phyloP scores from a whole-genome alignment of 1,140 invertebrate genomes.

The Conopomorpha cramerella region DNA sequence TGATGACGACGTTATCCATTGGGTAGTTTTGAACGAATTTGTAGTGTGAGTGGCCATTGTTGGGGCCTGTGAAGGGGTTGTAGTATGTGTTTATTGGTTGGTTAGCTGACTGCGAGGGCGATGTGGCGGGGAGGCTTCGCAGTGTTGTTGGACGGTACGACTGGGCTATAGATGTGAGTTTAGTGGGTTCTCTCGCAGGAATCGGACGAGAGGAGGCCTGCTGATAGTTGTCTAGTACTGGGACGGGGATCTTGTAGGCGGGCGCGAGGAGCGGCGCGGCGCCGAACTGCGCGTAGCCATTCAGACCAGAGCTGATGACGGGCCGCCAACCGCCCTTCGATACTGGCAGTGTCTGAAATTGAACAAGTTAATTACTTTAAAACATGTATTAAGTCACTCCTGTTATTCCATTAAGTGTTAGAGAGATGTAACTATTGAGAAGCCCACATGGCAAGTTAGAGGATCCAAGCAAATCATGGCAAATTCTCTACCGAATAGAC shows the following conservation, averaged over 20 bases:
- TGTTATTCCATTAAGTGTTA: too few species aligned
- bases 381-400: too few species aligned
- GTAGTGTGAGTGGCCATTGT: conserved; percentile 30
- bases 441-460: neutral
- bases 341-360: conserved; percentile 35
- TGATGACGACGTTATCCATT: conserved; percentile 23
- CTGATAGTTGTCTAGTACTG: conserved; percentile 25
- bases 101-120: conserved; percentile 17
- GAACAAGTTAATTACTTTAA: too few species aligned
- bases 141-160: conserved; percentile 45
- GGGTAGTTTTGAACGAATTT: conserved; percentile 44
- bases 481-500: neutral
- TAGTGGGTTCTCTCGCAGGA: conserved; percentile 36
- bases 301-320: conserved; percentile 36
- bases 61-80: conserved; percentile 41
- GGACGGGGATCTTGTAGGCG: conserved; percentile 27
- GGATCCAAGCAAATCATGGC: neutral
- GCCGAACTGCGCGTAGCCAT: conserved; percentile 26
- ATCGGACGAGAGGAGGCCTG: conserved; percentile 44
- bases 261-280: conserved; percentile 31
- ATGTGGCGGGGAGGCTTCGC: conserved; percentile 22
- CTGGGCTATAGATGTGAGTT: conserved; percentile 50
- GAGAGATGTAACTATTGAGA: too few species aligned
- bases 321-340: conserved; percentile 56
- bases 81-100: conserved; percentile 51